Evolutionary conservation across 2,113 vertebrate species (phyloP).

Genomic region (Oncorhynchus masou): DNA sequence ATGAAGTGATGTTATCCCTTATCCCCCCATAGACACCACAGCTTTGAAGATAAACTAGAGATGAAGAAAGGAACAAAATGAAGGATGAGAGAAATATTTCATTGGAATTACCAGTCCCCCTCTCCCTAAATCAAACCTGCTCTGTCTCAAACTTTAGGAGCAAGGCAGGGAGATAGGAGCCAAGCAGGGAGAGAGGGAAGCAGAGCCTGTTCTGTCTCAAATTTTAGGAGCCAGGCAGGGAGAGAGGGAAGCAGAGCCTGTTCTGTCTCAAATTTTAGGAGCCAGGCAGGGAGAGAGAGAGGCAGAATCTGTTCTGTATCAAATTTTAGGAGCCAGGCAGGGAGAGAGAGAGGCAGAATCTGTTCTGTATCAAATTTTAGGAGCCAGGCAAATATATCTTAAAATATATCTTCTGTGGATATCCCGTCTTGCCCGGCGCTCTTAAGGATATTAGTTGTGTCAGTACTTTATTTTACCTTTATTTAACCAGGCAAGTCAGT

Average conservation of each 20-base stretch:
- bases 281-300: too few relatives aligned
- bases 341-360: background rate
- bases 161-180: too few relatives aligned
- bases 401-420: constrained; percentile 25
- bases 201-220: background rate
- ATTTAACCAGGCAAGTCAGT: too few relatives aligned
- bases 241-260: background rate
- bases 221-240: too few relatives aligned
- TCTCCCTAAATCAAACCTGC: background rate
- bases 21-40: constrained; percentile 37
- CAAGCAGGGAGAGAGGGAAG: background rate
- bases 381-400: background rate
- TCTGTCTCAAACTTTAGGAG: background rate
- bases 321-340: background rate
- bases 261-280: background rate
- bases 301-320: background rate
- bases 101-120: constrained; percentile 11
- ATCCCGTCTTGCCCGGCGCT: constrained; percentile 2
- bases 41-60: constrained; percentile 61
- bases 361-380: too few relatives aligned
- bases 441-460: constrained; percentile 10
- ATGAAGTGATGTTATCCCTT: constrained; percentile 57
- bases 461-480: background rate
- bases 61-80: constrained; percentile 9
- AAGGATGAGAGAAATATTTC: constrained; percentile 25